Evolutionary conservation across 2,888 invertebrate species (phyloP).

Genomic region (Rotaria sp.): DNA sequence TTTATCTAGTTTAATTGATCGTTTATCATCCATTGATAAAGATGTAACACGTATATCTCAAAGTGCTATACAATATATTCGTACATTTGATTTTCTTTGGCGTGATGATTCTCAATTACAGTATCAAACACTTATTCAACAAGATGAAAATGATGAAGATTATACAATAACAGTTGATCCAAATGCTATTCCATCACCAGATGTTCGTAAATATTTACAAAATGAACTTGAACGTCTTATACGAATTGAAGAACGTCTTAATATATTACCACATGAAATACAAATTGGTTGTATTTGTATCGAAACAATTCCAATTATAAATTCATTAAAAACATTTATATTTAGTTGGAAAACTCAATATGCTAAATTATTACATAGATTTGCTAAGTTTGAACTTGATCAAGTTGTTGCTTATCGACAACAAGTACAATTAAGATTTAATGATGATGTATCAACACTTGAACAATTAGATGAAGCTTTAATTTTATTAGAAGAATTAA

Average conservation of each 20-base stretch:
- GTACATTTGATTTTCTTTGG: slow-evolving; percentile 30
- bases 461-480: slow-evolving; percentile 55
- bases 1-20: background rate
- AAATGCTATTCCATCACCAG: background rate
- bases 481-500: slow-evolving; percentile 53
- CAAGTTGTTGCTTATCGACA: slow-evolving; percentile 33
- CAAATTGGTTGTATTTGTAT: slow-evolving; percentile 52
- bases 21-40: background rate
- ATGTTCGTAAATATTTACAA: background rate
- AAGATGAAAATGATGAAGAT: slow-evolving; percentile 1
- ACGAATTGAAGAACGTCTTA: slow-evolving; percentile 51
- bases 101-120: slow-evolving; percentile 21
- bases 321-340: slow-evolving; percentile 53
- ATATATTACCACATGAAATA: slow-evolving; percentile 45
- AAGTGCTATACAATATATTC: background rate
- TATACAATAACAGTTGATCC: background rate
- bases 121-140: background rate
- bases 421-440: slow-evolving; percentile 49
- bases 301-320: slow-evolving; percentile 50
- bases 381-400: slow-evolving; percentile 46
- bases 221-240: slow-evolving; percentile 46
- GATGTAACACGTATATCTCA: background rate
- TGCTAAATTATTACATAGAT: slow-evolving; percentile 52
- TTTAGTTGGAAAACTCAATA: slow-evolving; percentile 55
- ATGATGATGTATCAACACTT: slow-evolving; percentile 50